phyloP scores from a whole-genome alignment of 2,888 invertebrate genomes.

The Catocala nupta region DNA sequence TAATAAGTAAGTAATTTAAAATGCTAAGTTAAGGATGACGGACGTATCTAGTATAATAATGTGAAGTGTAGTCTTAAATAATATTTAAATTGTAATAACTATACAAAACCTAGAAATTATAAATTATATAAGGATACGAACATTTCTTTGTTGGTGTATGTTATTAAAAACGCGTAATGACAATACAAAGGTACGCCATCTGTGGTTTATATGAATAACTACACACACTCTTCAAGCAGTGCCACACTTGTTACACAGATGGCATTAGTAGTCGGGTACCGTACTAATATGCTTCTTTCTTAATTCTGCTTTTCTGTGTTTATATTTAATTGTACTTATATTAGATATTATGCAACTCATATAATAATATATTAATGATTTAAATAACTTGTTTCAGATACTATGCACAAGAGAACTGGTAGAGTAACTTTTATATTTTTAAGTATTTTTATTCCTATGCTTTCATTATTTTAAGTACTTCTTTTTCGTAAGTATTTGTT shows the following conservation, averaged over 20 bases:
- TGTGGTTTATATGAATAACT: conserved; percentile 34
- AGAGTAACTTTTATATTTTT: conserved; percentile 59
- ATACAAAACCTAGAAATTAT: no score
- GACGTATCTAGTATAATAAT: no score
- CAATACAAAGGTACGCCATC: conserved; percentile 48
- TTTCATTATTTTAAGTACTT: not conserved
- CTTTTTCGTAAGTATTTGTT: not conserved
- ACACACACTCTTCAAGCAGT: conserved; percentile 46
- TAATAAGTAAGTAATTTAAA: no score
- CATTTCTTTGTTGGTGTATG: no score
- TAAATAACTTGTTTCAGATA: conserved; percentile 84
- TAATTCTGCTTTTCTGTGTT: conserved; percentile 2
- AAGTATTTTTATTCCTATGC: conserved; percentile 2
- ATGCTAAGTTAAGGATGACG: no score
- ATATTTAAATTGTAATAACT: no score
- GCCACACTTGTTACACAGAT: conserved; percentile 57
- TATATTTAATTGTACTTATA: conserved; percentile 7
- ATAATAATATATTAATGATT: conserved; percentile 61
- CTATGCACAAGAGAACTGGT: conserved; percentile 86
- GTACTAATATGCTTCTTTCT: not conserved
- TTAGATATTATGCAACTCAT: conserved; percentile 1
- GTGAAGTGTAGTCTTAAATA: no score
- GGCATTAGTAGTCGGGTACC: conserved; percentile 57
- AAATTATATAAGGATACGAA: no score
- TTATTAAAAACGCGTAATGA: not conserved